A percentile compares a stretch with the other conserved stretches of the same genome.
phyloP scores from a whole-genome alignment of 2,888 invertebrate species.

The Nymphalis polychloros region DNA sequence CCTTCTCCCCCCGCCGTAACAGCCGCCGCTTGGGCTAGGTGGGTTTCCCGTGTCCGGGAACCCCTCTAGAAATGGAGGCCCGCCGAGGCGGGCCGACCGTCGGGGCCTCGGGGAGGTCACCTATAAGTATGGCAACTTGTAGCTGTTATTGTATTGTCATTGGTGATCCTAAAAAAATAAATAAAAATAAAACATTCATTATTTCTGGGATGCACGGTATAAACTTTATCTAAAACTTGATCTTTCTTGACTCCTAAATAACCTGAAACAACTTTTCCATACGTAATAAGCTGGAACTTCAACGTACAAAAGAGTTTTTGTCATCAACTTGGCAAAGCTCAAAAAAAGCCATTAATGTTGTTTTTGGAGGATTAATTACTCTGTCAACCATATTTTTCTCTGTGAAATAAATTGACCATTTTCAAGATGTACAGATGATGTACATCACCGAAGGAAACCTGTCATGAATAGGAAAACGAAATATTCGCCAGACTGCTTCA shows the following conservation, averaged over 20 bases:
- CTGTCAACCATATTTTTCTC: background rate
- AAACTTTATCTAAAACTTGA: conserved; percentile 26
- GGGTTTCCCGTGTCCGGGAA: too few species aligned
- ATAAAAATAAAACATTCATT: too few species aligned
- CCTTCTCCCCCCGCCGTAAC: too few species aligned
- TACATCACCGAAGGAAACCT: conserved; percentile 3
- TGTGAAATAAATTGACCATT: conserved; percentile 1
- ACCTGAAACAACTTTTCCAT: conserved; percentile 14
- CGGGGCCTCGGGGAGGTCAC: too few species aligned
- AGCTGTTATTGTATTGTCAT: too few species aligned
- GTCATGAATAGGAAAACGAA: conserved; percentile 16
- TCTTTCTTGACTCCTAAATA: conserved; percentile 14
- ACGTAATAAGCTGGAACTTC: conserved; percentile 31
- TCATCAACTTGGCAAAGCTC: background rate
- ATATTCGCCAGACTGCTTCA: conserved; percentile 17
- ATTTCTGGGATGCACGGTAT: conserved; percentile 34
- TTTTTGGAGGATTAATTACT: background rate
- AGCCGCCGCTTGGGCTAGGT: too few species aligned
- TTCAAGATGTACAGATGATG: conserved; percentile 1
- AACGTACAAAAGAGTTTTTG: conserved; percentile 21
- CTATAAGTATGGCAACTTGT: too few species aligned
- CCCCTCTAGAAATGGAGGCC: too few species aligned
- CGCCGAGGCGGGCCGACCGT: too few species aligned
- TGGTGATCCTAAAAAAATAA: too few species aligned
- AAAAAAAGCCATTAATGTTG: conserved; percentile 7